Evolutionary conservation across 2,888 invertebrate genomes (phyloP), one percentile per base, ranked within the genome.

Genomic region (Anticlea derivata): DNA sequence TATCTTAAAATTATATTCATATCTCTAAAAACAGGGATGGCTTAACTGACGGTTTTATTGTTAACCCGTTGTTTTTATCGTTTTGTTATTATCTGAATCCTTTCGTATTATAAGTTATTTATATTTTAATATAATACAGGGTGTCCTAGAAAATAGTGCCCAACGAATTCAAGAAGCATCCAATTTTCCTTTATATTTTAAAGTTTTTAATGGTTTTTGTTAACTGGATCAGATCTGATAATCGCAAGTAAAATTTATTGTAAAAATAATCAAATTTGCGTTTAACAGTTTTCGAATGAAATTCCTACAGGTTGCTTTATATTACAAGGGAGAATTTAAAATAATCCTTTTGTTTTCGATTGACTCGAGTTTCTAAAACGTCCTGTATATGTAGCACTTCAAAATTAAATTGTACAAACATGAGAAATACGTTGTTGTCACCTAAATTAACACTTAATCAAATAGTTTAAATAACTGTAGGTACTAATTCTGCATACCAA

Each of bases 11-110:
- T 47, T 51, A 49, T 46, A 24, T 38, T 50, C 33, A 22, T 38
- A 48, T 13, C 3, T 51, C 51, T 40, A 46, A 56, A 58, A 55
- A 53, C 17, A 57, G 55, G 55, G 52, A 61, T 57, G 58, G 55
- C 50, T 43, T 59, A 49, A 31, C 41, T 61, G 58, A 55, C 58
- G 61, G 58, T 55, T 46, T n/a, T 38, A 26, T 8, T 33, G 40
- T 51, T 46, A 37, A 49, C 24, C 27, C 30, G 31, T 44, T 43
- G 31, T 29, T 43, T 24, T 1, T 29, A 33, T 45, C 34, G 40
- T 45, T 44, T 38, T 47, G 22, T 52, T 38, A 47, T 43, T 26
- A 38, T 52, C 29, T 47, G 51, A 45, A 45, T 40, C 11, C 17
- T 7, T 39, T 30, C 29, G 5, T 23, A 24, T 35, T 17, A 10